Percentiles rank a stretch among this genome's conserved stretches.
Evolutionary conservation across 2,888 invertebrate species (phyloP).

Genomic region (Amphipoea lucens): DNA sequence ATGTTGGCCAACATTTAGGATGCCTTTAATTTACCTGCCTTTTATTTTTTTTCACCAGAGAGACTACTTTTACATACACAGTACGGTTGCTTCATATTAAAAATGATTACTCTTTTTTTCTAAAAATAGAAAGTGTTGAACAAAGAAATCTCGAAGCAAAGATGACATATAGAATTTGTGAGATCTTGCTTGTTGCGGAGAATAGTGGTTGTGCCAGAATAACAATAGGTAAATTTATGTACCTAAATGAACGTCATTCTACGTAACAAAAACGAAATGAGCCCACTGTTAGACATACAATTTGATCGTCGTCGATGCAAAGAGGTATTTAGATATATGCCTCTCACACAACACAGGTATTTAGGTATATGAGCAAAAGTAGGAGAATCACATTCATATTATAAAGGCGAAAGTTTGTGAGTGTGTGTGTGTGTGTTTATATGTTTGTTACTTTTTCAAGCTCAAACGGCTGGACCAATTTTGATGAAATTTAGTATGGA

Average conservation of each 20-base stretch:
- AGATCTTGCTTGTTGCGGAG: conserved; percentile 80
- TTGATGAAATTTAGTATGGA: too few relatives aligned
- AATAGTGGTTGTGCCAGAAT: conserved; percentile 81
- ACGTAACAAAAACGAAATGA: conserved; percentile 89
- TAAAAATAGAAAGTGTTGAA: conserved; percentile 31
- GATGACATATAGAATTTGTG: conserved; percentile 69
- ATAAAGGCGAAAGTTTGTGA: too few relatives aligned
- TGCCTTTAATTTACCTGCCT: background rate
- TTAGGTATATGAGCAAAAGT: conserved; percentile 38
- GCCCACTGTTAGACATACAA: conserved; percentile 79
- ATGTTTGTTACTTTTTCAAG: too few relatives aligned
- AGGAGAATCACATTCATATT: background rate
- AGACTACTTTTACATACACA: background rate
- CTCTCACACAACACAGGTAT: conserved; percentile 58
- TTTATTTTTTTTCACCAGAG: conserved; percentile 2
- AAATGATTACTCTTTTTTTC: background rate
- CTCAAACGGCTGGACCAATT: too few relatives aligned
- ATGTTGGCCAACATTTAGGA: background rate
- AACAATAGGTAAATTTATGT: conserved; percentile 90
- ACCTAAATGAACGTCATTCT: conserved; percentile 86
- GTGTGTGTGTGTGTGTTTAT: too few relatives aligned
- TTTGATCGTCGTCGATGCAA: conserved; percentile 80
- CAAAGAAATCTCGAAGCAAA: conserved; percentile 11
- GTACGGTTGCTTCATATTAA: background rate
- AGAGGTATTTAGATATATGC: conserved; percentile 79